Evolutionary conservation across 2,797 vertebrate species (phyloP).

Genomic region (Phaenicophaeus curvirostris): DNA sequence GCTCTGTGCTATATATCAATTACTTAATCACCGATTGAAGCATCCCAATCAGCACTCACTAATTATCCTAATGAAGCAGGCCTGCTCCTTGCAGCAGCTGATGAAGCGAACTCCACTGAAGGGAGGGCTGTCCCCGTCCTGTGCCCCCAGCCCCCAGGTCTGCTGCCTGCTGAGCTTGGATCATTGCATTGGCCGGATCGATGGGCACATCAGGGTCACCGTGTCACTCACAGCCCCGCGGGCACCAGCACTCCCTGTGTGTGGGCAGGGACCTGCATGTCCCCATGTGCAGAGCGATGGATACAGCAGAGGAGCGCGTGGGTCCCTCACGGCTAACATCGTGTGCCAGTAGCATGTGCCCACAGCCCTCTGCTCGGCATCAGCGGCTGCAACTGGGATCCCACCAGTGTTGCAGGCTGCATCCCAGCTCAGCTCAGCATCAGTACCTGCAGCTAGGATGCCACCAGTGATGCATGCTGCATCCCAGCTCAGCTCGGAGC

Average conservation of each 20-base stretch:
- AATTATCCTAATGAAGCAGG: background rate
- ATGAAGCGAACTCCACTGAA: background rate
- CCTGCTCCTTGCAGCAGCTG: background rate
- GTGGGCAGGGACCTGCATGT: background rate
- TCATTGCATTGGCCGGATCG: background rate
- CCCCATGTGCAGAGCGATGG: fast-evolving
- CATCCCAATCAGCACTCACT: background rate
- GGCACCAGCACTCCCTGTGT: fast-evolving
- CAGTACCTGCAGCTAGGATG: background rate
- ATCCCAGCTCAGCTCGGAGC: background rate
- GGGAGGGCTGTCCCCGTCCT: background rate
- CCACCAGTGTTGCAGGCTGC: too few relatives aligned
- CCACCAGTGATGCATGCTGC: too few relatives aligned
- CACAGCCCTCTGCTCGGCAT: background rate
- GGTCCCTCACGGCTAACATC: fast-evolving
- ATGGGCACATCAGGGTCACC: background rate
- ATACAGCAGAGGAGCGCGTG: fast-evolving
- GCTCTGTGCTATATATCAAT: fast-evolving
- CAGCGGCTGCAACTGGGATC: background rate
- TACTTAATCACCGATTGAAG: background rate
- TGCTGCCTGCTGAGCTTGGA: background rate
- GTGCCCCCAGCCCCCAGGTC: background rate
- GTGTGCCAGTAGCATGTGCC: fast-evolving
- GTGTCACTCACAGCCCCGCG: fast-evolving
- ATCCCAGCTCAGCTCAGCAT: too few relatives aligned